Conservation (phyloP, 2,113 vertebrate species). For the Coracopsis vasa region DNA sequence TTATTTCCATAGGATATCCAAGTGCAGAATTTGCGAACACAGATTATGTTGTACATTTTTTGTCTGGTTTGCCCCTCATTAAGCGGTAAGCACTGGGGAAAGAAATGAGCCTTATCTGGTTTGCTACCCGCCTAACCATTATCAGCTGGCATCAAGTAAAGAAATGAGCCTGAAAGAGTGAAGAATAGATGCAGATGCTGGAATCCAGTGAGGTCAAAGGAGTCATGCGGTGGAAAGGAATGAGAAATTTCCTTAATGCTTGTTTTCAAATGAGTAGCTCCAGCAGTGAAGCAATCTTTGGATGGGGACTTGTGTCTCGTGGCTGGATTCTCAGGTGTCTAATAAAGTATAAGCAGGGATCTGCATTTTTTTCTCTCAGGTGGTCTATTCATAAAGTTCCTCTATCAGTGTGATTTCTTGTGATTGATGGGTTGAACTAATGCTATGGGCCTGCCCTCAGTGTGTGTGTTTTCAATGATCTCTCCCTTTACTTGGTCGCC, state of each 20-base stretch:
- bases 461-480: not conserved
- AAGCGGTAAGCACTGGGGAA: not conserved
- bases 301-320: not conserved
- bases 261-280: not conserved
- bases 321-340: not conserved
- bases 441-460: not conserved
- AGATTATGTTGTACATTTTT: not conserved
- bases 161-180: slow-evolving; percentile 59
- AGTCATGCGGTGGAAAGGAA: not conserved
- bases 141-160: slow-evolving; percentile 49
- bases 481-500: not conserved
- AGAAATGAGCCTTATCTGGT: slow-evolving; percentile 31
- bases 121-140: slow-evolving; percentile 37
- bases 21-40: not conserved
- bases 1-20: not conserved
- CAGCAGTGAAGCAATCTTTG: not conserved
- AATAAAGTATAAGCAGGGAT: not conserved
- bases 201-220: slow-evolving; percentile 20
- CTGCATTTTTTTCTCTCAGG: not conserved
- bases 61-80: not conserved
- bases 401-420: not conserved
- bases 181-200: slow-evolving; percentile 15
- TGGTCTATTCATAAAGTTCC: not conserved
- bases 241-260: not conserved
- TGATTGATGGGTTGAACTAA: not conserved